These are phyloP conservation scores for Luidia sarsii DNA, from an alignment of 53 echinoderm and acorn worm species.

Conservation along the genomic window DNA sequence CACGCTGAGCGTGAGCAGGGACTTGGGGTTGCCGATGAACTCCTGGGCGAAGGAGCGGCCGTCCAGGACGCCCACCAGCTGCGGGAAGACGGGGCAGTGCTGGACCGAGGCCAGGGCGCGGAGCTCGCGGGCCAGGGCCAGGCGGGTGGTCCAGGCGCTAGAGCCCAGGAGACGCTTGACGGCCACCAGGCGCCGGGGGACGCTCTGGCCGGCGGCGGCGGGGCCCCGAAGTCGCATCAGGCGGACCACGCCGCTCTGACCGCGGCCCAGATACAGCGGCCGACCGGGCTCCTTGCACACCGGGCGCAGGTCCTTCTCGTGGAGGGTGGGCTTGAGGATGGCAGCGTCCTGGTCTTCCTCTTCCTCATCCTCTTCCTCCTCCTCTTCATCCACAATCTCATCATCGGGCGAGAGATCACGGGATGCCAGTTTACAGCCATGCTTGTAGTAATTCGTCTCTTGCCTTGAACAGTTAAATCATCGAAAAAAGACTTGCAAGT, in stretches of 20 bases:
- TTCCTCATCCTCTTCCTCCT: no score
- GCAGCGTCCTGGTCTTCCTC: background rate
- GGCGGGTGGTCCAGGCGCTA: background rate
- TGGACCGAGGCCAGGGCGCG: slow-evolving; percentile 17
- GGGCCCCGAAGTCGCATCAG: slow-evolving; percentile 11
- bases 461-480: no score
- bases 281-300: slow-evolving; percentile 7
- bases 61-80: slow-evolving; percentile 23
- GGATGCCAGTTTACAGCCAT: no score
- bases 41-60: slow-evolving; percentile 40
- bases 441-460: no score
- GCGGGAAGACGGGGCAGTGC: slow-evolving; percentile 24
- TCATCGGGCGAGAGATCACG: no score
- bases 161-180: slow-evolving; percentile 31
- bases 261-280: slow-evolving; percentile 17
- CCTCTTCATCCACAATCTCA: no score
- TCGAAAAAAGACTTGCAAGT: no score
- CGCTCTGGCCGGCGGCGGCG: background rate
- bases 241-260: slow-evolving; percentile 34
- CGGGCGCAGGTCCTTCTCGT: slow-evolving; percentile 17
- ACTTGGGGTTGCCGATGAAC: slow-evolving; percentile 34
- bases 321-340: background rate
- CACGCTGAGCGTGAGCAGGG: slow-evolving; percentile 18
- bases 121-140: slow-evolving; percentile 17
- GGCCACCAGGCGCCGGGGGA: background rate